Base-by-base conservation (phyloP, 2,797 vertebrate species). In the Dicrostonyx torquatus region DNA sequence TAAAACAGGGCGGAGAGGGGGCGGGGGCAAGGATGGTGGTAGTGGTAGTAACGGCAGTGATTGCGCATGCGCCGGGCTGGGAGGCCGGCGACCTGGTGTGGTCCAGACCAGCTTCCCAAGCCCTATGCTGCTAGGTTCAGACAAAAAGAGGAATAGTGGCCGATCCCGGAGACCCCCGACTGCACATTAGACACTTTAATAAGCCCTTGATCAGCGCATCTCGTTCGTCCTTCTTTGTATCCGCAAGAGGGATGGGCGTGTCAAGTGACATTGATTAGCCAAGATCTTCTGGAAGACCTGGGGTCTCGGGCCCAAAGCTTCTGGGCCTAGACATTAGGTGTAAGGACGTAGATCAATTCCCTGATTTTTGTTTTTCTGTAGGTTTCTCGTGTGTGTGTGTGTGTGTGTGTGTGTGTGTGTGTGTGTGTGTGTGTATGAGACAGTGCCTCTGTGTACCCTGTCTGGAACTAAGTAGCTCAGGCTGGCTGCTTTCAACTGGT, bases 1-100 rank as follows among this genome's bases (percentile, higher is more conserved):
- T 64, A 97, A 98, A 97, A 92, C 95, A 85, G 95, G 97, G 92
- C 92, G 96, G 95, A 73, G 80, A 96, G 64, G 34, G 95, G 83
- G 8, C 1, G 60, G 90, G 55, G 22, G 31, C 34, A 7, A 43
- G 7, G 26, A 8, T 31, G 48, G 26, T 6, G 1, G 24, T 45
- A 24, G 58, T 29, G 48, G 43, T 89, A 50, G 34, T 89, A 89
- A 77, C 86, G 72, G 87, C 22, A 64, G 87, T 15, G 48, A 76
- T 48, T 20, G 43, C 4, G 53, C 70, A 24, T 34, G 58, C 80
- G 17, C 55, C 20, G 8, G 3, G 6, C 43, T n/a, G 62, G 31
- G 43, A 84, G 66, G 43, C 62, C 1, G 12, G 43, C 10, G 40
- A 8, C 82, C 43, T 11, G 26, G 12, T n/a, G 60, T 20, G 2